Conservation (phyloP, 2,113 vertebrate species). For the Amazona vittata region DNA sequence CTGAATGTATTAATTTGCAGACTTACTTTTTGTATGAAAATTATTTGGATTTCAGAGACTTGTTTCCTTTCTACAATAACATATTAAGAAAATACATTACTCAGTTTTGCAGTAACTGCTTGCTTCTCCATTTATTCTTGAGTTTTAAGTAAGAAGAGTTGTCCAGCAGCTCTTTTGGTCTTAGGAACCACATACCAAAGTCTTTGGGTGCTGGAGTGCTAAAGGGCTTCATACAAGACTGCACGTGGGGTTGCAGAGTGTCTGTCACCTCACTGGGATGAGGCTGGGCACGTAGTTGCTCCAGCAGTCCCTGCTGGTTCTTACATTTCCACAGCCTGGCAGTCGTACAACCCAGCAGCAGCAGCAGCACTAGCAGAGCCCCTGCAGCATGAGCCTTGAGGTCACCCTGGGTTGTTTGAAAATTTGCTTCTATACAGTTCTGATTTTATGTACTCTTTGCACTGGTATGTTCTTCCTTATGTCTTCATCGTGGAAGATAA, state of each 20-base stretch:
- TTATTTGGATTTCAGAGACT: background rate
- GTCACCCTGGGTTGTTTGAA: background rate
- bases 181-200: background rate
- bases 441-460: background rate
- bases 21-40: background rate
- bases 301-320: background rate
- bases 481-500: background rate
- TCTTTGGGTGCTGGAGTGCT: background rate
- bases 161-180: background rate
- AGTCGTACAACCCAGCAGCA: background rate
- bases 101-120: background rate
- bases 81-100: background rate
- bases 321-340: background rate
- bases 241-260: background rate
- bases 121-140: background rate
- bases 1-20: background rate
- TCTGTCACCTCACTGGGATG: background rate
- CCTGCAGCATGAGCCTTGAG: background rate
- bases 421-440: background rate
- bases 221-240: rapidly evolving
- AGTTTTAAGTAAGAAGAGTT: background rate
- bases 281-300: background rate
- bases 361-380: background rate
- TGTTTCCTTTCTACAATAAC: background rate
- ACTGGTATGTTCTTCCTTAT: background rate